Evolutionary conservation across 2,888 invertebrate species (phyloP).

Genomic region (Epirrhoe alternata): DNA sequence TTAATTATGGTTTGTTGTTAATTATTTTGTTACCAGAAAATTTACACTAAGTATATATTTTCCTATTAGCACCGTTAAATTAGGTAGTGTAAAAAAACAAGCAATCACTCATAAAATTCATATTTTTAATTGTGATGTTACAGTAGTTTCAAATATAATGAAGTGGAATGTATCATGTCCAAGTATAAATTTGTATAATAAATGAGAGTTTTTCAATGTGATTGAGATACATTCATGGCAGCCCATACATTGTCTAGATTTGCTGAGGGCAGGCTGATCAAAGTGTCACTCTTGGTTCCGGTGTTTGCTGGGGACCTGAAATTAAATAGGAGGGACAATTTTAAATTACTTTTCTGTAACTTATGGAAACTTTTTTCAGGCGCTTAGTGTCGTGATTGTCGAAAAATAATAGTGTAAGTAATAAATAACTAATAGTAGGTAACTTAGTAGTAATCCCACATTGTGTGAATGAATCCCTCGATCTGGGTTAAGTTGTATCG

Average conservation of each 20-base stretch:
- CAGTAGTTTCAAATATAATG: not conserved
- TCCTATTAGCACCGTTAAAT: not conserved
- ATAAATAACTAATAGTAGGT: no score
- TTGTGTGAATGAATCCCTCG: no score
- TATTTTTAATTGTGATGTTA: conserved; percentile 3
- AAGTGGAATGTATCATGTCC: not conserved
- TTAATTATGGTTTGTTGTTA: not conserved
- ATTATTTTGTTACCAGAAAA: not conserved
- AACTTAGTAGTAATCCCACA: no score
- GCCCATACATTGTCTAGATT: conserved; percentile 76
- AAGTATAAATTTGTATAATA: not conserved
- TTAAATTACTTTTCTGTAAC: not conserved
- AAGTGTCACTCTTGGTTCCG: conserved; percentile 67
- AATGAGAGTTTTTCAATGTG: conserved; percentile 55
- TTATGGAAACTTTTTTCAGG: no score
- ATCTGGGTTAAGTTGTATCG: no score
- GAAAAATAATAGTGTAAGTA: no score
- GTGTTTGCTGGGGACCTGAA: conserved; percentile 74
- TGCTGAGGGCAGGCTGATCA: conserved; percentile 64
- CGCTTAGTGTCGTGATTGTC: no score
- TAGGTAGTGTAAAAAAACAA: not conserved
- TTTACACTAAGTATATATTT: not conserved
- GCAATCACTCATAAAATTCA: conserved; percentile 6
- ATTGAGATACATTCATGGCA: conserved; percentile 72
- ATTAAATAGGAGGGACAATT: conserved; percentile 2